Evolutionary conservation across 2,797 vertebrate genomes (phyloP).

Genomic region (Heteromormyrus szaboi): DNA sequence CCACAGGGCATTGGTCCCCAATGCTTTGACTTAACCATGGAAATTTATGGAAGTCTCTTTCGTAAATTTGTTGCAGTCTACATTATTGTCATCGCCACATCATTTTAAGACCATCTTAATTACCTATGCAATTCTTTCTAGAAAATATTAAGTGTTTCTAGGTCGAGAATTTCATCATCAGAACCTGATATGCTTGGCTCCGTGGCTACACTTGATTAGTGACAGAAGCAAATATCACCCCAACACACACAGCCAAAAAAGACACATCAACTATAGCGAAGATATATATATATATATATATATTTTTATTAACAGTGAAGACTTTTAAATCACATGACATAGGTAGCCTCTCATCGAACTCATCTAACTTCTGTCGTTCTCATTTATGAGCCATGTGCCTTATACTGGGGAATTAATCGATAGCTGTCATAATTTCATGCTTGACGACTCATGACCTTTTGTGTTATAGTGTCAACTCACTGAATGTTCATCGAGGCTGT

Average conservation of each 20-base stretch:
- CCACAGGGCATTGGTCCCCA: conserved; percentile 35
- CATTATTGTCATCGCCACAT: conserved; percentile 18
- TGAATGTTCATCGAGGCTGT: conserved; percentile 22
- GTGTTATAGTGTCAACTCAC: conserved; percentile 27
- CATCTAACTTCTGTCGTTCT: neutral
- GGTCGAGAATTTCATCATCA: neutral
- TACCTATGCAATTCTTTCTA: neutral
- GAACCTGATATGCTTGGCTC: neutral
- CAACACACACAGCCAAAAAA: neutral
- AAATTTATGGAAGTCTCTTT: conserved; percentile 45
- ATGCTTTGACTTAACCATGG: conserved; percentile 38
- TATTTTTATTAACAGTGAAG: neutral
- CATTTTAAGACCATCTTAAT: conserved; percentile 15
- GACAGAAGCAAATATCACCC: neutral
- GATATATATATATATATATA: neutral
- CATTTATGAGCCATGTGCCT: neutral
- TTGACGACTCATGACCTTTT: conserved; percentile 30
- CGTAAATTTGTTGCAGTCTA: conserved; percentile 30
- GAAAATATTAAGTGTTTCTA: neutral
- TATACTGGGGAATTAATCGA: conserved; percentile 22
- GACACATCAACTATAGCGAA: neutral
- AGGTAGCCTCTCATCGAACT: neutral
- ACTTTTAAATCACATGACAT: neutral
- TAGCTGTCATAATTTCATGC: conserved; percentile 37
- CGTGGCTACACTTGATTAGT: neutral